Percentiles rank a stretch among this genome's conserved stretches.
These are phyloP conservation scores for Oreonectes daqikongensis DNA, from an alignment of 2,797 vertebrate species.

Conservation along the genomic window DNA sequence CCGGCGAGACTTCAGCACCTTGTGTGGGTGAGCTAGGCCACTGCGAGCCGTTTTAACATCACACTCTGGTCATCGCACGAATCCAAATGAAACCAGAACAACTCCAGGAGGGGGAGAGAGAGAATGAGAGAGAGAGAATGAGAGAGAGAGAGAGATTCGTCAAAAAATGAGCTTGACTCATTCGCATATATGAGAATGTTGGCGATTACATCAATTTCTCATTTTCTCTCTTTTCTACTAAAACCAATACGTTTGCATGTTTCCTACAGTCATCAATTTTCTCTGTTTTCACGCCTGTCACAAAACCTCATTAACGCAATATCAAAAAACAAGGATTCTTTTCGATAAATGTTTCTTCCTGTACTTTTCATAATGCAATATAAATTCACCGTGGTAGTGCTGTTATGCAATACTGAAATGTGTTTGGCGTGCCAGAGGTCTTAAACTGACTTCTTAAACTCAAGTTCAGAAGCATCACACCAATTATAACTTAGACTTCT, in stretches of 20 bases:
- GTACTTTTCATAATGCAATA: background rate
- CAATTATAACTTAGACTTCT: background rate
- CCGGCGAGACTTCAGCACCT: slow-evolving; percentile 14
- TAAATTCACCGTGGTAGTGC: background rate
- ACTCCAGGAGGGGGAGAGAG: slow-evolving; percentile 8
- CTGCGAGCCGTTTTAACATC: slow-evolving; percentile 7
- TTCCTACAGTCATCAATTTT: background rate
- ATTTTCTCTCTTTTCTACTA: background rate
- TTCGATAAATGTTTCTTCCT: background rate
- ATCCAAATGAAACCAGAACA: slow-evolving; percentile 9
- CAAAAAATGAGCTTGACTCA: slow-evolving; percentile 4
- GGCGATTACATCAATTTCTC: background rate
- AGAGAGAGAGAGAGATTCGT: background rate
- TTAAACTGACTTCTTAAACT: no score
- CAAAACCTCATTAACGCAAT: background rate
- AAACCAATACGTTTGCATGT: background rate
- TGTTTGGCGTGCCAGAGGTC: background rate
- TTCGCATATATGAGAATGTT: background rate
- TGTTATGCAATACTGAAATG: background rate
- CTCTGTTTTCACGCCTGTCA: background rate
- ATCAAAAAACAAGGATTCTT: background rate
- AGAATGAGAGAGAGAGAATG: slow-evolving; percentile 8
- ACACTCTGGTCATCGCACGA: slow-evolving; percentile 29
- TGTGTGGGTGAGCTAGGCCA: slow-evolving; percentile 34
- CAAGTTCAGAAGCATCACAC: background rate